Percentiles rank a stretch among this genome's conserved stretches.
Conservation (phyloP, 2,797 vertebrate genomes). For the Hydrophis major region DNA sequence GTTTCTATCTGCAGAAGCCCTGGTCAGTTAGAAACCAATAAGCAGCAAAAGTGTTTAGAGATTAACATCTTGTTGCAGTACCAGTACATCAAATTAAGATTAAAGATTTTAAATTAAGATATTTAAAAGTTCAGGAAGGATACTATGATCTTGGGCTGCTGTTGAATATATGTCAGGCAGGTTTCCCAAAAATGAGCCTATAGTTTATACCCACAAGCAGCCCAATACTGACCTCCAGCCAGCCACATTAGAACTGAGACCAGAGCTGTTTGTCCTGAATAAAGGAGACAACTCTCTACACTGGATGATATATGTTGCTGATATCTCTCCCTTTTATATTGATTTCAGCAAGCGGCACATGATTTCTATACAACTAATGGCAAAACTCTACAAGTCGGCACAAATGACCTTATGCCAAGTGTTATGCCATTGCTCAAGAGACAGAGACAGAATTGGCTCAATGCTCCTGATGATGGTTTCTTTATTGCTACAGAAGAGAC, state of each 20-base stretch:
- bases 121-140: neutral
- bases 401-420: conserved; percentile 62
- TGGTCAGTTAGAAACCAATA: neutral
- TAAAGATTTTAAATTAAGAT: neutral
- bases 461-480: conserved; percentile 66
- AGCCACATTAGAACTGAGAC: neutral
- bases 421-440: conserved; percentile 66
- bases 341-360: conserved; percentile 64
- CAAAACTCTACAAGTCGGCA: conserved; percentile 61
- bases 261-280: neutral
- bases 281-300: neutral
- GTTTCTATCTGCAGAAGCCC: neutral
- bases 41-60: neutral
- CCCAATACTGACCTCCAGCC: neutral
- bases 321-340: conserved; percentile 7
- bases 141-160: neutral
- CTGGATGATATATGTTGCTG: conserved; percentile 13
- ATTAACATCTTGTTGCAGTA: neutral
- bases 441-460: conserved; percentile 68
- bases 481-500: conserved; percentile 70
- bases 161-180: neutral
- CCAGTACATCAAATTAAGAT: neutral
- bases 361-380: conserved; percentile 63
- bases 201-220: neutral
- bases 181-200: neutral